A percentile compares a stretch with the other conserved stretches of the same genome.
Conservation (phyloP, 2,113 vertebrate species). For the Sinocyclocheilus rhinocerous region DNA sequence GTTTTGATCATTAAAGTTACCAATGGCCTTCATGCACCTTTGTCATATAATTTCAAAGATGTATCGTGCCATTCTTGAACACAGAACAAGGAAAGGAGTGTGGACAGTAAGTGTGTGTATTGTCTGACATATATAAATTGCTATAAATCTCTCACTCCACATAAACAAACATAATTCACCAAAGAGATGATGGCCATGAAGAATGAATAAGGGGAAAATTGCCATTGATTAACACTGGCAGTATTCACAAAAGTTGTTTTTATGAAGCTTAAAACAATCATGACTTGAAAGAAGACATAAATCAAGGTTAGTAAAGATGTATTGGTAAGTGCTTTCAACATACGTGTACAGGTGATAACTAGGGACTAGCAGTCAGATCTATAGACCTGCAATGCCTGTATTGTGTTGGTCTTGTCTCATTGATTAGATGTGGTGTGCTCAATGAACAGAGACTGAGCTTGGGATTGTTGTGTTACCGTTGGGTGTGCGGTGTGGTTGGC, state of each 20-base stretch:
- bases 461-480: slow-evolving; percentile 64
- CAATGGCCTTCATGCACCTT: neutral
- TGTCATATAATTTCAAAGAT: slow-evolving; percentile 6
- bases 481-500: slow-evolving; percentile 62
- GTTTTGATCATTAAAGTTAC: neutral
- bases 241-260: slow-evolving; percentile 52
- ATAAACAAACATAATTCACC: slow-evolving; percentile 36
- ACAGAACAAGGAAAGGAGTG: neutral
- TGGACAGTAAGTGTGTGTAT: neutral
- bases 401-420: slow-evolving; percentile 71
- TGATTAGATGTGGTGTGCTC: slow-evolving; percentile 69
- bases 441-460: slow-evolving; percentile 56
- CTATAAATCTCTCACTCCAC: slow-evolving; percentile 16
- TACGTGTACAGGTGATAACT: slow-evolving; percentile 62
- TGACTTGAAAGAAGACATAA: slow-evolving; percentile 49
- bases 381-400: slow-evolving; percentile 56
- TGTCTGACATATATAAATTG: neutral
- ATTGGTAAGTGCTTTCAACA: slow-evolving; percentile 57
- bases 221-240: slow-evolving; percentile 68
- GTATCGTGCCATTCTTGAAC: neutral
- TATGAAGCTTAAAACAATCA: slow-evolving; percentile 52
- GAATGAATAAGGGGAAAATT: slow-evolving; percentile 51
- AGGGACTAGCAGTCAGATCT: slow-evolving; percentile 68
- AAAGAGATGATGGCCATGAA: slow-evolving; percentile 44
- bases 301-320: slow-evolving; percentile 48